Percentiles rank a stretch among this genome's conserved stretches.
These are phyloP conservation scores for Trypoxylus dichotomus DNA, from an alignment of 1,140 invertebrate genomes.

Conservation along the genomic window DNA sequence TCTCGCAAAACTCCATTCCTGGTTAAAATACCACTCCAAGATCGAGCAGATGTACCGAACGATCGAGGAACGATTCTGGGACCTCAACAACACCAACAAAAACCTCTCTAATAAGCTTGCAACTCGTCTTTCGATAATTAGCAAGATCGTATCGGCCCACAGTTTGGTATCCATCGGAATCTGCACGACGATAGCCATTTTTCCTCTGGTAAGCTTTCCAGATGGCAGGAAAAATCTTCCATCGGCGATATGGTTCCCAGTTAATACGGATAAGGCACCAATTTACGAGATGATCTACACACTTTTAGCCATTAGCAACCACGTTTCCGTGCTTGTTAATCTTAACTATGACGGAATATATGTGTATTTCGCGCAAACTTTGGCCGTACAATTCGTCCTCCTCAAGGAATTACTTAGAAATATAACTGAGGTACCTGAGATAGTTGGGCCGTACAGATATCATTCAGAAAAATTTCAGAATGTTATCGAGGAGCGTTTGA, in stretches of 20 bases:
- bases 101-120: not conserved
- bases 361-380: not conserved
- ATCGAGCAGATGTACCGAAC: not conserved
- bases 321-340: not conserved
- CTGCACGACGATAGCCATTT: not conserved
- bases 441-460: not conserved
- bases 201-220: not conserved
- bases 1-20: not conserved
- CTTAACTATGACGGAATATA: not conserved
- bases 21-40: not conserved
- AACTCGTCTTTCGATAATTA: not conserved
- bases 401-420: not conserved
- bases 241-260: not conserved
- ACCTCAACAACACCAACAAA: not conserved
- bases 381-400: not conserved
- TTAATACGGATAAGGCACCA: not conserved
- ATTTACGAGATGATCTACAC: not conserved
- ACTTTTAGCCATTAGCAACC: not conserved
- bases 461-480: not conserved
- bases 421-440: not conserved
- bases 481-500: not conserved
- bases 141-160: not conserved
- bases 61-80: not conserved
- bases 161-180: not conserved
- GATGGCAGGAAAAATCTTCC: not conserved